Conservation (phyloP, 2,113 vertebrate genomes). For the Gallinago media region DNA sequence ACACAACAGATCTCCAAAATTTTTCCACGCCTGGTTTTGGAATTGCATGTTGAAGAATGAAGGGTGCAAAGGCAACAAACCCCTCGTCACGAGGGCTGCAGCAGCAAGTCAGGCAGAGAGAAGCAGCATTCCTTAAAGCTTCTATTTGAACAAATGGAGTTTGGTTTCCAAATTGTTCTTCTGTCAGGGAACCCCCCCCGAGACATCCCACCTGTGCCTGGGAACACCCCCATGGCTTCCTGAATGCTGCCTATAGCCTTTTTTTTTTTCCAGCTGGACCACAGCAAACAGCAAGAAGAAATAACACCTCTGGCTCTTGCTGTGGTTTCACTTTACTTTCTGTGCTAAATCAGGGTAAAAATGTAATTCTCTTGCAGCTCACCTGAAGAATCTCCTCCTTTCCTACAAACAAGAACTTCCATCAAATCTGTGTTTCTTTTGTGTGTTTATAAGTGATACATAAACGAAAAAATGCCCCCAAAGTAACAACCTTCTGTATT, state of each 20-base stretch:
- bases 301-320: neutral
- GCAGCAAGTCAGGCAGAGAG: conserved; percentile 76
- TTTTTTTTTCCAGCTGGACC: neutral
- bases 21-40: neutral
- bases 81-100: conserved; percentile 61
- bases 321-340: neutral
- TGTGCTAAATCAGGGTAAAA: neutral
- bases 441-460: neutral
- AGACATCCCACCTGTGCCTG: neutral
- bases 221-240: neutral
- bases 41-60: neutral
- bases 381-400: neutral
- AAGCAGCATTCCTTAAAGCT: conserved; percentile 82
- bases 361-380: neutral
- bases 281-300: neutral
- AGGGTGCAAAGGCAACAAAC: neutral
- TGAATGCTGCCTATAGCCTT: neutral
- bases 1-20: neutral
- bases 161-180: conserved; percentile 73
- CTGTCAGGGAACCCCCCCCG: neutral
- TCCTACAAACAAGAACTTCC: neutral
- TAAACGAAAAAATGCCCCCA: rapidly evolving
- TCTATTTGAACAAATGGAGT: conserved; percentile 71
- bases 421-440: neutral
- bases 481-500: neutral